Conservation (phyloP, 2,797 vertebrate genomes). For the Thalassophryne amazonica region DNA sequence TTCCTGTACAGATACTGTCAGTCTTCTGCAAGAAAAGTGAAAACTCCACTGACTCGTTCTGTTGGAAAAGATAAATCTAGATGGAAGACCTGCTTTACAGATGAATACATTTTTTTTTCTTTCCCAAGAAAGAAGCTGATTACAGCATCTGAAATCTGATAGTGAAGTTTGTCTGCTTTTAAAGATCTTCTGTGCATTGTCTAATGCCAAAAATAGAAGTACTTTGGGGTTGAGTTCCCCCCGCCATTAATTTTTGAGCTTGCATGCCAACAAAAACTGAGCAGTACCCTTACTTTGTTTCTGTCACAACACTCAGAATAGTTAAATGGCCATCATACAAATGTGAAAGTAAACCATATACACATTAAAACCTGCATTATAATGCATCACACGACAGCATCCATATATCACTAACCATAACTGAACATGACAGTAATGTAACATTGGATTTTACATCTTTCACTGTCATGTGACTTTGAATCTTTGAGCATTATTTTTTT, state of each 20-base stretch:
- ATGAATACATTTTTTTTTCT: background rate
- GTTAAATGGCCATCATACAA: conserved; percentile 51
- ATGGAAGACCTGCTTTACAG: conserved; percentile 6
- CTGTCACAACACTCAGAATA: conserved; percentile 14
- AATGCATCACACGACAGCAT: conserved; percentile 50
- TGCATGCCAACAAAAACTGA: conserved; percentile 66
- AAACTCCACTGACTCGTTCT: conserved; percentile 13
- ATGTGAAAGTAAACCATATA: conserved; percentile 48
- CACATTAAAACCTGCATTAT: conserved; percentile 40
- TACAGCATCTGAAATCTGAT: conserved; percentile 4
- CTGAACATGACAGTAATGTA: conserved; percentile 72
- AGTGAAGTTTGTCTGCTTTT: conserved; percentile 1
- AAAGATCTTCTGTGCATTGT: conserved; percentile 9
- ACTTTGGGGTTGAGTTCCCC: too few species aligned
- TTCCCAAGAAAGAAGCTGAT: conserved; percentile 8
- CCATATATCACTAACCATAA: conserved; percentile 61
- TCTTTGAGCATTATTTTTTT: conserved; percentile 57
- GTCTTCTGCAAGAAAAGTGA: conserved; percentile 17
- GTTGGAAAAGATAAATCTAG: background rate
- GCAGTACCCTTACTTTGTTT: conserved; percentile 20
- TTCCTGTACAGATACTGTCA: conserved; percentile 36
- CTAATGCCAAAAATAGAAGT: conserved; percentile 10
- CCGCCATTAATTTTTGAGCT: conserved; percentile 23
- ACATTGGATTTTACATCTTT: conserved; percentile 59
- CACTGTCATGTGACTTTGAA: conserved; percentile 79